A percentile compares a stretch with the other conserved stretches of the same genome.
These are phyloP conservation scores for Heterochromis multidens DNA, from an alignment of 2,113 vertebrate genomes.

Conservation along the genomic window DNA sequence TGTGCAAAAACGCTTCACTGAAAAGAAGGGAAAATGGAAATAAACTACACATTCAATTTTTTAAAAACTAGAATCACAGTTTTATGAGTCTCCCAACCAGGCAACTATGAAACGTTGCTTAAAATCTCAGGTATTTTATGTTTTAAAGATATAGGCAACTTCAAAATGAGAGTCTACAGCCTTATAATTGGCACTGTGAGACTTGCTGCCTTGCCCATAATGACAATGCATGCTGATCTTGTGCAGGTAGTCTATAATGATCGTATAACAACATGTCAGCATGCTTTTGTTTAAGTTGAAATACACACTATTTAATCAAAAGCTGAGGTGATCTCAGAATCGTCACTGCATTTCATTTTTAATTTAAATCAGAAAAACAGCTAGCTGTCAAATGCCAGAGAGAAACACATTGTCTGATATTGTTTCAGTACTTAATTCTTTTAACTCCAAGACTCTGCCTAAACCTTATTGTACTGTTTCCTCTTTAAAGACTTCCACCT, in stretches of 20 bases:
- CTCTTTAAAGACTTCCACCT: neutral
- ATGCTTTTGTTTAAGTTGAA: neutral
- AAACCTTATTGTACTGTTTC: neutral
- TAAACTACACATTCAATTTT: neutral
- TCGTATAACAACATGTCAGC: neutral
- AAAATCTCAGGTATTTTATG: no score
- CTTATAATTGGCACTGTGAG: neutral
- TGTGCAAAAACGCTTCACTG: neutral
- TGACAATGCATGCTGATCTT: neutral
- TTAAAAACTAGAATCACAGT: neutral
- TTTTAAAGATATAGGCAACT: neutral
- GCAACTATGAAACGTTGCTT: no score
- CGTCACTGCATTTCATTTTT: neutral
- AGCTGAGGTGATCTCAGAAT: neutral
- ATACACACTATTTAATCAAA: neutral
- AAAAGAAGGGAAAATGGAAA: neutral
- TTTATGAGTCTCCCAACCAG: neutral
- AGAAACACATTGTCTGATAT: neutral
- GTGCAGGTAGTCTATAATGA: neutral
- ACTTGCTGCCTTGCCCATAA: neutral
- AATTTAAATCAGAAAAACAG: neutral
- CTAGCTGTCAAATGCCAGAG: neutral
- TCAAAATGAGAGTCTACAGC: neutral
- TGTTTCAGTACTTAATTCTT: neutral
- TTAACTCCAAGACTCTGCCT: neutral